Evolutionary conservation across 2,888 invertebrate species (phyloP), one percentile per base, ranked within the genome.

Genomic region (Metalampra italica): DNA sequence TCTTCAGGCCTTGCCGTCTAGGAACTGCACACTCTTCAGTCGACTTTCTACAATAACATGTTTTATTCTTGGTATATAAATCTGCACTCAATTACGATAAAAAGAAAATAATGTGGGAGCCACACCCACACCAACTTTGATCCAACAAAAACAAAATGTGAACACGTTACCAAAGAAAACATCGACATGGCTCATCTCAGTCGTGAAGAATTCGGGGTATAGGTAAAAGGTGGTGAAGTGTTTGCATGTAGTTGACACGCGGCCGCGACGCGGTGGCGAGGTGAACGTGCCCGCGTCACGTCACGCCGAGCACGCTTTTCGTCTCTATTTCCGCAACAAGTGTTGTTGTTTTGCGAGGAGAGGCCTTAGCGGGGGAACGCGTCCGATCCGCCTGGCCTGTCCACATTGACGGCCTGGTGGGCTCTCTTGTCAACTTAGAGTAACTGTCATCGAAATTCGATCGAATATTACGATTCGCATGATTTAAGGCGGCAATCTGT

Each of bases 251-350:
- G 32, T 32, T 22, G 32, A 11, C 32, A 11, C 32, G 32, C 11
- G 5, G 32, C 32, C 4, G 32, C 7, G 32, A 7, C 32, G 14
- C 4, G 39, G 15, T 9, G 39, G 48, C 56, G 75, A 75, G 77
- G 75, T 76, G 75, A 77, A 80, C 70, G 78, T 56, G 73, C 75
- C 58, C 64, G 63, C 62, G 65, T 59, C 59, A 64, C 69, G 69
- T 63, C 69, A 71, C 71, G 65, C 61, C 72, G 68, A 74, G 70
- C 76, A 72, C 75, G 72, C 69, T 79, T 79, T 80, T 80, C 78
- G 74, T 73, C 78, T 82, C 86, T 87, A 85, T 87, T 86, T 86
- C 85, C 81, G 85, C 87, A 81, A 81, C 85, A 81, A 88, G 83
- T 85, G 85, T 84, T 87, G 85, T 84, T 87, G 84, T 85, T 86